These are phyloP conservation scores for Oegoconia quadripuncta DNA, from an alignment of 2,888 invertebrate species.

Conservation along the genomic window DNA sequence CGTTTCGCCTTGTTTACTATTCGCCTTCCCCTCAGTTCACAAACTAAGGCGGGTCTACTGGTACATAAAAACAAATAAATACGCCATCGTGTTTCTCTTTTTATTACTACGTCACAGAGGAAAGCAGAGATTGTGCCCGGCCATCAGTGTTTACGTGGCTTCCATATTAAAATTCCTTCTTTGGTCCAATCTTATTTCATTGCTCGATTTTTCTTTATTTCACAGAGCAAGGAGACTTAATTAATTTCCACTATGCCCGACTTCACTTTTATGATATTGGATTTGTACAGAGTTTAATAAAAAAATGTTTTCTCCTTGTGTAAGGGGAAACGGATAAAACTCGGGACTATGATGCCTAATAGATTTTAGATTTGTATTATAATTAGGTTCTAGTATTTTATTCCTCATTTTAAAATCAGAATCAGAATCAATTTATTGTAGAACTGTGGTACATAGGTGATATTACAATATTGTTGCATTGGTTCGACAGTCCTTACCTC, in stretches of 20 bases:
- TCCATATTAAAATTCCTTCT: constrained; percentile 70
- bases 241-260: constrained; percentile 55
- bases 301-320: constrained; percentile 2
- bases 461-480: too few species aligned
- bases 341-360: not conserved
- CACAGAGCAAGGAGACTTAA: constrained; percentile 48
- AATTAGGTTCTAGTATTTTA: too few species aligned
- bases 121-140: constrained; percentile 23
- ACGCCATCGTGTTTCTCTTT: constrained; percentile 23
- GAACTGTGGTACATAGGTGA: too few species aligned
- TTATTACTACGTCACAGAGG: constrained; percentile 14
- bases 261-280: constrained; percentile 25
- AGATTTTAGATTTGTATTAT: not conserved
- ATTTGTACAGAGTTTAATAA: constrained; percentile 12
- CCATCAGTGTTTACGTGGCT: constrained; percentile 64
- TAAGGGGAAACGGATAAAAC: constrained; percentile 1
- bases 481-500: too few species aligned
- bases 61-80: constrained; percentile 39
- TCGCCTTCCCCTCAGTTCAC: constrained; percentile 5
- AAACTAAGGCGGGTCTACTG: constrained; percentile 20
- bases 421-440: too few species aligned
- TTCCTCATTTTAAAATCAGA: too few species aligned
- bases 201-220: constrained; percentile 45
- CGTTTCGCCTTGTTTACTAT: too few species aligned
- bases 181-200: constrained; percentile 48